Evolutionary conservation across 2,113 vertebrate species (phyloP).

Genomic region (Mormoops blainvillei): DNA sequence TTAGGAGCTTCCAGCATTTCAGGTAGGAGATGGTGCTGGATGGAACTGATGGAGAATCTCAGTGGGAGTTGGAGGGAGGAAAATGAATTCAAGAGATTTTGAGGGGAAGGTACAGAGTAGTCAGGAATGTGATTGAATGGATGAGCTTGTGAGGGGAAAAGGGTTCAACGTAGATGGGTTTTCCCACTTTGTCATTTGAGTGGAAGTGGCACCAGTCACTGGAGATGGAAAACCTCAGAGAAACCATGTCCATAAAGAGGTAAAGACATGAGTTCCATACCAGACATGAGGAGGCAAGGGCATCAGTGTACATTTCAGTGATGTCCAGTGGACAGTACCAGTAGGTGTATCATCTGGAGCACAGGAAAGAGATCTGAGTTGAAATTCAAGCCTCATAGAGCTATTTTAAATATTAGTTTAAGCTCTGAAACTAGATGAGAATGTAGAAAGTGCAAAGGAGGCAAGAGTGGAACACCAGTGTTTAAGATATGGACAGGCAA

Average conservation of each 20-base stretch:
- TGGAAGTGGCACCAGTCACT: fast-evolving
- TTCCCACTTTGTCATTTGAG: background rate
- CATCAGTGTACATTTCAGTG: fast-evolving
- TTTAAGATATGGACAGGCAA: no score
- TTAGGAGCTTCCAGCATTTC: background rate
- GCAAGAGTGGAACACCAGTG: fast-evolving
- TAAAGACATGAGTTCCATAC: background rate
- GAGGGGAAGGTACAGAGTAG: no score
- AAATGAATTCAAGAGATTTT: background rate
- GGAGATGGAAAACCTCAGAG: no score
- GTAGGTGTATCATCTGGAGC: background rate
- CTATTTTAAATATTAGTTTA: background rate
- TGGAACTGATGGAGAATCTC: fast-evolving
- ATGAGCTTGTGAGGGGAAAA: no score
- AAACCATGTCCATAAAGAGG: fast-evolving
- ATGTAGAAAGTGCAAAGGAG: background rate
- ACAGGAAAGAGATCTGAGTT: background rate
- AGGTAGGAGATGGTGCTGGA: background rate
- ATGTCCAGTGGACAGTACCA: fast-evolving
- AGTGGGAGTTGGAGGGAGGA: background rate
- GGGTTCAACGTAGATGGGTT: background rate
- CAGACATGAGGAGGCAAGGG: fast-evolving
- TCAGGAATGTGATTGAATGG: no score
- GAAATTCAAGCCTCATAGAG: background rate
- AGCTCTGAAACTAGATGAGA: background rate